Evolutionary conservation across 1,140 invertebrate species (phyloP).

Genomic region (Arctopsyche grandis): DNA sequence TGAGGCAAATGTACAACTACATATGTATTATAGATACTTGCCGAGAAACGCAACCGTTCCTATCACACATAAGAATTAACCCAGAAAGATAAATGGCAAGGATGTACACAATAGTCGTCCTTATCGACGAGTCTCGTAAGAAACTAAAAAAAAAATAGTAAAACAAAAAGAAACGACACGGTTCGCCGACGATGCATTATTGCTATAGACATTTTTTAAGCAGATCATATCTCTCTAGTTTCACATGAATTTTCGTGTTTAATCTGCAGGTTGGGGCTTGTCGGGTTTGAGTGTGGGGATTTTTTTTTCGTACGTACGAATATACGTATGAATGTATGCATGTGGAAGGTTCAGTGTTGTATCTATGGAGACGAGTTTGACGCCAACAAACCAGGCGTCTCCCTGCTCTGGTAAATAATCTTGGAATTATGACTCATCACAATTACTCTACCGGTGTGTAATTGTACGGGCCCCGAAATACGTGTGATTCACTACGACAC

Average conservation of each 20-base stretch:
- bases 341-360: conserved; percentile 21
- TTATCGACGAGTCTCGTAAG: neutral
- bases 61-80: no score
- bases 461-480: neutral
- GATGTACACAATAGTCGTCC: neutral
- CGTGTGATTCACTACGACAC: neutral
- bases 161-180: neutral
- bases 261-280: no score
- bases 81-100: neutral
- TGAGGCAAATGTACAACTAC: neutral
- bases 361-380: conserved; percentile 1
- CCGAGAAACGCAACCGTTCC: no score
- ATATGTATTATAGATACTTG: no score
- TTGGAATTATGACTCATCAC: conserved; percentile 23
- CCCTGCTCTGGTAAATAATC: conserved; percentile 23
- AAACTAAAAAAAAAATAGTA: neutral
- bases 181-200: neutral
- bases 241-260: no score
- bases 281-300: no score
- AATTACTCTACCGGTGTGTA: neutral
- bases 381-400: conserved; percentile 26
- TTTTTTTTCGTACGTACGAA: no score
- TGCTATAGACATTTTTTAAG: neutral
- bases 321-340: no score
- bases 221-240: no score